Conservation (phyloP, 2,113 vertebrate species). For the Neotragus pygmaeus region DNA sequence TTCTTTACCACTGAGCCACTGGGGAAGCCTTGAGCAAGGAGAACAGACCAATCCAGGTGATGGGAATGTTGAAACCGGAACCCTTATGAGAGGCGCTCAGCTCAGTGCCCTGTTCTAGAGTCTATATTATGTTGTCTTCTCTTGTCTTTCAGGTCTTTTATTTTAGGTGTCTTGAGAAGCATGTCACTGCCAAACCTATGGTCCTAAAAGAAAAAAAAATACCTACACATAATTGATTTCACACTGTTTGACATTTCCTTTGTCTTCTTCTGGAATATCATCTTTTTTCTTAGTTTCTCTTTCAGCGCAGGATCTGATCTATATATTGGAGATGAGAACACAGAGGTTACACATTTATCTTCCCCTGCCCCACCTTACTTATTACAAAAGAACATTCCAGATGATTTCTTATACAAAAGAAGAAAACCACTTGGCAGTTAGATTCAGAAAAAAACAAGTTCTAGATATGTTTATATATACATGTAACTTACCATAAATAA, state of each 20-base stretch:
- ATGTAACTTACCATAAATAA: background rate
- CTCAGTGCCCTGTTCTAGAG: background rate
- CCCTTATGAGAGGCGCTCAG: background rate
- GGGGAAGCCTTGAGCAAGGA: background rate
- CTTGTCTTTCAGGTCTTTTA: background rate
- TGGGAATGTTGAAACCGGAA: background rate
- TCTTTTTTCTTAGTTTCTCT: constrained; percentile 90
- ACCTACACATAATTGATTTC: constrained; percentile 98
- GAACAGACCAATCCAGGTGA: background rate
- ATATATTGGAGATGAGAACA: constrained; percentile 30
- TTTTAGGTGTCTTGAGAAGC: background rate
- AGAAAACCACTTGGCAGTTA: background rate
- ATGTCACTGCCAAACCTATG: background rate
- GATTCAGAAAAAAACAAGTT: background rate
- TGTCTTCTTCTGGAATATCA: constrained; percentile 93
- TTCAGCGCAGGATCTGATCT: constrained; percentile 93
- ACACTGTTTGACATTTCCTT: constrained; percentile 95
- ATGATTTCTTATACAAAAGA: background rate
- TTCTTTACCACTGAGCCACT: background rate
- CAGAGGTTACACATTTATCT: background rate
- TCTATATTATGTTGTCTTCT: background rate
- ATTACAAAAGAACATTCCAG: background rate
- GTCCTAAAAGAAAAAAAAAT: background rate
- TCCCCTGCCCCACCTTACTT: background rate
- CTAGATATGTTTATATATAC: constrained; percentile 27